Base-by-base conservation (phyloP, 2,113 vertebrate genomes). In the Trematomus loennbergii region DNA sequence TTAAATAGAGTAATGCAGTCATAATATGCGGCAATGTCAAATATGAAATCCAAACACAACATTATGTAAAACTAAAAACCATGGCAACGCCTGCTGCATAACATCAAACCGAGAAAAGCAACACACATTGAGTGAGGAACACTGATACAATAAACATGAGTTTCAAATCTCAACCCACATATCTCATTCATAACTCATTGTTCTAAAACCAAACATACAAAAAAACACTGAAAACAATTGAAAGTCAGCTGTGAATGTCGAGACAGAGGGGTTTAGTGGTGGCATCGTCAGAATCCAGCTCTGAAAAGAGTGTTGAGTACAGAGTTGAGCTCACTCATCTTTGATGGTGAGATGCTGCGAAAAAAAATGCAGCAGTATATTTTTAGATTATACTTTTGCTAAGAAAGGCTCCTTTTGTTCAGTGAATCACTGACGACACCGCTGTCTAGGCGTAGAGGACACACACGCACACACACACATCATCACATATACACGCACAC, bases 121-220 rank as follows among this genome's bases (percentile, higher is more conserved):
- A 17, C 18, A 54, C 52, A 57, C 54, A 43, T 48, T 40, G 22
- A 67, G 50, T 74, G 49, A 72, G 46, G 48, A 67, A 46, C 25
- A 55, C 36, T 64, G 43, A 75, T 87, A 7, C 82, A 87, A 85
- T 77, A 86, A 52, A 59, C 60, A 87, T 69, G 78, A 78, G 61
- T 75, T 45, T 57, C 15, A 82, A 84, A 78, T 72, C 78, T 78
- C 71, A 72, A 75, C 72, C 25, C 83, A 66, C 82, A 74, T 4
- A 4, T 8, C 71, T 83, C 77, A 85, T 81, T 71, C 78, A 75
- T 81, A 84, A 82, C 43, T 81, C 74, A 89, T 49, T 13, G n/a
- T 40, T 62, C 33, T 74, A 50, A 59, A 81, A 81, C 59, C 79
- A 78, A 73, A 73, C 45, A 71, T 9, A 48, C 33, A 54, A 36